Percentiles rank a stretch among this genome's conserved stretches.
Conservation (phyloP, 2,797 vertebrate species). For the Knipowitschia caucasica region DNA sequence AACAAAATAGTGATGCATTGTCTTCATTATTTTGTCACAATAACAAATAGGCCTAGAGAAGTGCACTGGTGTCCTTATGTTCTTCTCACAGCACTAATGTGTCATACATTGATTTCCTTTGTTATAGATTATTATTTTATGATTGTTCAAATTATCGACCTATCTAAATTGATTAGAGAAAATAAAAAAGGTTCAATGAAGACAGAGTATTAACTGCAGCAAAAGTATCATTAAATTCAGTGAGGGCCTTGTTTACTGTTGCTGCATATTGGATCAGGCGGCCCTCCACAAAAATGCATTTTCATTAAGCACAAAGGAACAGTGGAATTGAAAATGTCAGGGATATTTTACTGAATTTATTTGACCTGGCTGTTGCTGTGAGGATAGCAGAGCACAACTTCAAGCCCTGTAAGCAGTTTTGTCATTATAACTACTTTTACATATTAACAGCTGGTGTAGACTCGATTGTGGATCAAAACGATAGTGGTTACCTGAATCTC, state of each 20-base stretch:
- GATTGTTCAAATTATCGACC: neutral
- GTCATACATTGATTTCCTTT: slow-evolving; percentile 2
- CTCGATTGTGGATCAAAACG: neutral
- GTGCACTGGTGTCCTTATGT: slow-evolving; percentile 4
- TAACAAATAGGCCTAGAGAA: slow-evolving; percentile 26
- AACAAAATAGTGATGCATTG: slow-evolving; percentile 46
- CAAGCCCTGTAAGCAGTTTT: neutral
- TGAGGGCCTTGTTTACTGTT: slow-evolving; percentile 44
- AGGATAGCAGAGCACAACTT: slow-evolving; percentile 7
- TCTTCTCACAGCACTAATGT: slow-evolving; percentile 9
- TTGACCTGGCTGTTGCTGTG: slow-evolving; percentile 25
- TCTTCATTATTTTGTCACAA: slow-evolving; percentile 27
- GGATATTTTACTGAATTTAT: slow-evolving; percentile 37
- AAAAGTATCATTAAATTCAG: slow-evolving; percentile 39
- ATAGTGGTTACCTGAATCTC: neutral
- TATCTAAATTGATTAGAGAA: neutral
- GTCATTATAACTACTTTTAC: neutral
- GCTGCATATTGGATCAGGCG: slow-evolving; percentile 37
- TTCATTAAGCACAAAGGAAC: slow-evolving; percentile 42
- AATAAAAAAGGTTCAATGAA: slow-evolving; percentile 14
- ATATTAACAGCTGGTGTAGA: neutral
- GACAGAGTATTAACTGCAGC: slow-evolving; percentile 24
- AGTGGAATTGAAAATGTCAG: slow-evolving; percentile 51
- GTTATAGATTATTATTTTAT: neutral
- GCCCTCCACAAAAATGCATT: slow-evolving; percentile 40